These are phyloP conservation scores for Caenorhabditis latens DNA, from an alignment of 1,140 invertebrate genomes.

Conservation along the genomic window DNA sequence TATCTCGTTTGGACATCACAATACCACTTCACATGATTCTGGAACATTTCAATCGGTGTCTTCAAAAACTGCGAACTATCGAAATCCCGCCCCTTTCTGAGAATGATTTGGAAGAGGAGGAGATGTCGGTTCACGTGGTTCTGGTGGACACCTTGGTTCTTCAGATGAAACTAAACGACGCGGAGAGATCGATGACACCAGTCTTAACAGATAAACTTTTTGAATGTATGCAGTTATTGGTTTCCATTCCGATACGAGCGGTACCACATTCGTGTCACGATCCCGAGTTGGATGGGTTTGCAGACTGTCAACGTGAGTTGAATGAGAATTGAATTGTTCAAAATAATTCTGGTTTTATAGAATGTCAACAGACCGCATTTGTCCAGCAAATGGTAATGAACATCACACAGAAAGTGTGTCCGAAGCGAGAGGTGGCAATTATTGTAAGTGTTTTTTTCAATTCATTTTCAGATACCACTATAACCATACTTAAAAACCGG, in stretches of 20 bases:
- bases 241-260: conserved; percentile 85
- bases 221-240: conserved; percentile 65
- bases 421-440: conserved; percentile 63
- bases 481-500: no score
- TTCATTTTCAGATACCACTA: not conserved
- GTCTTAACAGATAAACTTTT: conserved; percentile 71
- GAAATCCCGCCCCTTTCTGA: conserved; percentile 81
- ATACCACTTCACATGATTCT: conserved; percentile 89
- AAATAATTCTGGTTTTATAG: not conserved
- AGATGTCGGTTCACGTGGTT: conserved; percentile 85
- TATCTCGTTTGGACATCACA: conserved; percentile 89
- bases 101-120: conserved; percentile 82
- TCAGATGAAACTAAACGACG: conserved; percentile 94
- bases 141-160: conserved; percentile 95
- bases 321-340: not conserved
- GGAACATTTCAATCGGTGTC: conserved; percentile 88
- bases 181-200: conserved; percentile 84
- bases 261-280: conserved; percentile 84
- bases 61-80: conserved; percentile 81
- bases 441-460: conserved; percentile 13
- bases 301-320: conserved; percentile 84
- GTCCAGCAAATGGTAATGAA: conserved; percentile 84
- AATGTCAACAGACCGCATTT: conserved; percentile 91
- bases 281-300: conserved; percentile 77
- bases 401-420: conserved; percentile 59